Conservation (phyloP, 2,113 vertebrate genomes). For the Odocoileus virginianus region DNA sequence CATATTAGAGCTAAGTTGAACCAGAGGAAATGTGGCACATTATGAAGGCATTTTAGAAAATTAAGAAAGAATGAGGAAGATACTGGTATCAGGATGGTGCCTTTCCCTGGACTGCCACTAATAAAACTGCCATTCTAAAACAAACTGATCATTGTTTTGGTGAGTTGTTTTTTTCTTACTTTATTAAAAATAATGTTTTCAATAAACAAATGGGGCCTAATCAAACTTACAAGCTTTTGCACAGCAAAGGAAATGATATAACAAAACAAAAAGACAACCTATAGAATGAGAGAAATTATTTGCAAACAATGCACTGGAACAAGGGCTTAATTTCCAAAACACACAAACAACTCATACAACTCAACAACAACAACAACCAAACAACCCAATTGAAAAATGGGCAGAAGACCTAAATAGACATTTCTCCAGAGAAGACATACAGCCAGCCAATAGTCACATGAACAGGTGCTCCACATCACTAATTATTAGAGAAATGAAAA, state of each 20-base stretch:
- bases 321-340: not conserved
- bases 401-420: not conserved
- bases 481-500: not conserved
- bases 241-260: not conserved
- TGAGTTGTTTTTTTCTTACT: not conserved
- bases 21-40: not conserved
- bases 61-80: not conserved
- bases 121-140: not conserved
- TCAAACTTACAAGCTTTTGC: not conserved
- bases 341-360: not conserved
- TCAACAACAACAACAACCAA: not conserved
- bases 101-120: not conserved
- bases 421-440: not conserved
- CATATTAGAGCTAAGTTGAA: not conserved
- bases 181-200: not conserved
- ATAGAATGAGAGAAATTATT: not conserved
- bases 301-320: not conserved
- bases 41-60: constrained; percentile 1
- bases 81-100: not conserved
- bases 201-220: not conserved
- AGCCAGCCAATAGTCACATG: not conserved
- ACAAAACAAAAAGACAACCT: not conserved
- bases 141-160: not conserved
- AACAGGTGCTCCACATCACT: not conserved
- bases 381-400: not conserved